Conservation (phyloP, 1,140 invertebrate genomes). For the Bombus breviceps region DNA sequence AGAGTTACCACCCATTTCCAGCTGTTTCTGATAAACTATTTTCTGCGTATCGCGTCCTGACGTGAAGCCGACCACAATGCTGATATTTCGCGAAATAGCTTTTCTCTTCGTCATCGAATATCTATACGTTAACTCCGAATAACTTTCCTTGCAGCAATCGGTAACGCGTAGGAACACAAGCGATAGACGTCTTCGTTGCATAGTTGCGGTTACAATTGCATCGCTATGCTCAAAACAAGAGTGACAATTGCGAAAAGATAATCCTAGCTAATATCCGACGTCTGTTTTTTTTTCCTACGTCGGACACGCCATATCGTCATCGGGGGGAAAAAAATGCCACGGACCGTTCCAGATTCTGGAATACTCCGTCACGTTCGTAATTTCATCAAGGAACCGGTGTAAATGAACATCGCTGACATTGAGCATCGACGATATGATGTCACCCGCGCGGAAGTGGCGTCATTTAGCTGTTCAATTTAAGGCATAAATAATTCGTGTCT, state of each 20-base stretch:
- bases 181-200: background rate
- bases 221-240: background rate
- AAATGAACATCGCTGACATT: slow-evolving; percentile 58
- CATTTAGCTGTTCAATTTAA: slow-evolving; percentile 52
- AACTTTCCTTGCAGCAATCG: background rate
- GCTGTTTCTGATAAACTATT: slow-evolving; percentile 20
- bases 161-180: background rate
- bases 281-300: background rate
- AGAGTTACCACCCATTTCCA: slow-evolving; percentile 6
- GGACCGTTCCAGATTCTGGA: background rate
- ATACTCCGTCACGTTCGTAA: background rate
- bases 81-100: background rate
- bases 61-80: background rate
- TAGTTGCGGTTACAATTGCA: background rate
- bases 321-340: too few species aligned
- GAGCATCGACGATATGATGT: slow-evolving; percentile 64
- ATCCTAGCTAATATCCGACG: background rate
- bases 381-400: background rate
- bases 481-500: slow-evolving; percentile 62
- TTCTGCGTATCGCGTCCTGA: background rate
- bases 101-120: background rate
- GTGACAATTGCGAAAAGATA: background rate
- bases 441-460: slow-evolving; percentile 68
- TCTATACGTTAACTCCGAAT: background rate
- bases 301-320: background rate